Evolutionary conservation across 2,113 vertebrate species (phyloP), one percentile per base, ranked within the genome.

Genomic region (Scartelaos histophorus): DNA sequence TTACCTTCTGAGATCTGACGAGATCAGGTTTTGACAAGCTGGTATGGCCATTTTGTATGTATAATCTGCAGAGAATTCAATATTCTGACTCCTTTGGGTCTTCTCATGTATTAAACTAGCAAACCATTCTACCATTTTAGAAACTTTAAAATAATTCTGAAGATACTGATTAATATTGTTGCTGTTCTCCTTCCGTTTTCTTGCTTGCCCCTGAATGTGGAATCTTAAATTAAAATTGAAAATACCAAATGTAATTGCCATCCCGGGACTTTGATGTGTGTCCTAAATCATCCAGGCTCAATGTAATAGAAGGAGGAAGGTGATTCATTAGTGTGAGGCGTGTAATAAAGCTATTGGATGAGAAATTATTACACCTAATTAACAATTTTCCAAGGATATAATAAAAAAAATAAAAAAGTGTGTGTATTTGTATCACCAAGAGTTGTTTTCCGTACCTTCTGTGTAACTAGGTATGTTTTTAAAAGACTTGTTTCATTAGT

Each of bases 381-480:
- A 13, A 12, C 24, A 22, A 22, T 58, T 58, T 24, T 58, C 12
- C 22, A 13, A 15, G 13, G 56, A 15, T 58, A 24, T 13, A 58
- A 25, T 58, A 13, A 22, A 12, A 15, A 57, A 5, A 6, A n/a
- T n/a, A n/a, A 57, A 5, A 5, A 6, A 15, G 22, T 25, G 22
- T 22, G 15, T 25, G 73, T 70, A 85, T 68, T 73, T 79, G 72
- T 64, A 71, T 3, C 17, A 29, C n/a, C n/a, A n/a, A n/a, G n/a
- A n/a, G n/a, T n/a, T n/a, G n/a, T n/a, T n/a, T n/a, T n/a, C n/a
- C n/a, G n/a, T n/a, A n/a, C n/a, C n/a, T n/a, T n/a, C n/a, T n/a
- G n/a, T n/a, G n/a, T n/a, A n/a, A n/a, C n/a, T n/a, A n/a, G n/a
- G n/a, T n/a, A n/a, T n/a, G n/a, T n/a, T n/a, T n/a, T n/a, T n/a